Conservation (phyloP, 2,888 invertebrate species). For the Erebia palarica region DNA sequence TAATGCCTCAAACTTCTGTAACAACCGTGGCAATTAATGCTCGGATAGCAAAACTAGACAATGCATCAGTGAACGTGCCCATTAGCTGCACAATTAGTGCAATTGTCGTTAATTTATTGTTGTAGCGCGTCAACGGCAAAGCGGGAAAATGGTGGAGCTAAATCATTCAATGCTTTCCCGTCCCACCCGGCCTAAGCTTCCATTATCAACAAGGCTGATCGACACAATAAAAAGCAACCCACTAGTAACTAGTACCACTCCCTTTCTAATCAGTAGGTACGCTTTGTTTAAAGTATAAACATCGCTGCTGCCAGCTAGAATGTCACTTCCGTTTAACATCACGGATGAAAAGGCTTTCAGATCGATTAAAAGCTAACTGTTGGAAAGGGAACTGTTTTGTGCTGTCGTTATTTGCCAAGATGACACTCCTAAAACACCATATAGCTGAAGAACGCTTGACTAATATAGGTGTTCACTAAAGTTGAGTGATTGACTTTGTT, state of each 20-base stretch:
- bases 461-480: too few relatives aligned
- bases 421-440: too few relatives aligned
- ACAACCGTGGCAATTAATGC: constrained; percentile 62
- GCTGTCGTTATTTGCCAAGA: too few relatives aligned
- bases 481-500: too few relatives aligned
- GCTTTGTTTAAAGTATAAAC: constrained; percentile 26
- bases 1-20: constrained; percentile 26
- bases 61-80: constrained; percentile 68
- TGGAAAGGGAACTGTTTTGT: constrained; percentile 10
- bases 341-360: constrained; percentile 17
- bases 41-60: constrained; percentile 68
- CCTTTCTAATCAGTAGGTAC: constrained; percentile 21
- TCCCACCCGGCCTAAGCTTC: constrained; percentile 22
- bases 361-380: constrained; percentile 20
- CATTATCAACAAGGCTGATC: constrained; percentile 23
- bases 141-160: constrained; percentile 45
- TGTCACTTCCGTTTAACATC: constrained; percentile 24
- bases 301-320: constrained; percentile 17
- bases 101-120: constrained; percentile 79
- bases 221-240: constrained; percentile 18
- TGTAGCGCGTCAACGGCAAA: constrained; percentile 55
- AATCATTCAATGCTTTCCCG: constrained; percentile 44
- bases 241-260: constrained; percentile 22
- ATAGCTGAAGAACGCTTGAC: too few relatives aligned
- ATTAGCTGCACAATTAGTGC: constrained; percentile 80